Evolutionary conservation across 2,888 invertebrate genomes (phyloP), one percentile per base, ranked within the genome.

Genomic region (Euclidia mi): DNA sequence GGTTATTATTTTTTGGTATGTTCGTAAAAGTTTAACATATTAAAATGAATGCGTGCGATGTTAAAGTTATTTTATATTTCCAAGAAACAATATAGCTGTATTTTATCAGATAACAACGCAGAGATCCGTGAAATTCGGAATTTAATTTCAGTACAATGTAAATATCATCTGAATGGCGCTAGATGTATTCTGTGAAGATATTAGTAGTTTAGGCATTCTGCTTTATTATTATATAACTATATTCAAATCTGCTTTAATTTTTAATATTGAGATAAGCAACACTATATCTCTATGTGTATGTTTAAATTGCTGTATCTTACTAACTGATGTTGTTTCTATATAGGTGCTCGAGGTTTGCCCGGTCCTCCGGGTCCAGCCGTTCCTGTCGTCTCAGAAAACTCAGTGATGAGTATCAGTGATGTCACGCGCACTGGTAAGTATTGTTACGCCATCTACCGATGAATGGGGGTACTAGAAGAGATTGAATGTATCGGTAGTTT

Each of bases 301-400:
- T 35, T 35, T 11, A 35, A 2, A 11, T 35, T 11, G 3, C 6
- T 35, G 2, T 4, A 12, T 35, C 14, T 35, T 35, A 35, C 2
- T 37, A n/a, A 17, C 2, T 4, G 11, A 7, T 14, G 15, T 45
- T 44, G 17, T 38, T 71, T 58, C 38, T 55, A 58, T 38, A 18
- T 48, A 92, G 93, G 93, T 70, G 78, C 77, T 28, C 81, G 88
- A 35, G 94, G 94, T 38, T 76, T 85, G 1, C 93, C 92, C 0
- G 94, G 94, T 0, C 88, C 80, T 0, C 93, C 94, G 0, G 91
- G 90, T 2, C 79, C 85, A 3, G 71, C 88, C 2, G 56, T 70
- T 14, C 53, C 84, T 1, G 68, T 72, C 0, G 40, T 82, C 53
- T 78, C 87, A 11, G 91, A 91, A 55, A 92, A 90, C 63, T 81